These are phyloP conservation scores for Lapara coniferarum DNA, from an alignment of 2,888 invertebrate genomes.

Conservation along the genomic window DNA sequence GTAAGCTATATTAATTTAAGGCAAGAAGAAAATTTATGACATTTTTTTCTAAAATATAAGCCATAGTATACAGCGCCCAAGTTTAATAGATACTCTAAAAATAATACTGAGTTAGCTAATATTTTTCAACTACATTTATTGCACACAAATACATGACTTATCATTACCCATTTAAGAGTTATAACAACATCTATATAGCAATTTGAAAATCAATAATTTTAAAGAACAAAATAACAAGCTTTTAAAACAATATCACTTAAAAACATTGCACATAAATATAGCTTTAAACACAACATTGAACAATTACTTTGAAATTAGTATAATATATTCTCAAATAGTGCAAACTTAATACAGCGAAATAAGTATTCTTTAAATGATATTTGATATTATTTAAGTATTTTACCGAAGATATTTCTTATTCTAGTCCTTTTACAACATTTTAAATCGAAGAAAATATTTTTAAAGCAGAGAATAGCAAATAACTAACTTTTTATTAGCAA, in stretches of 20 bases:
- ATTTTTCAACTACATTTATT: conserved; percentile 49
- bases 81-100: conserved; percentile 10
- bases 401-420: neutral
- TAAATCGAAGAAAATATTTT: neutral
- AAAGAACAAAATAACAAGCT: conserved; percentile 33
- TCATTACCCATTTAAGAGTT: conserved; percentile 64
- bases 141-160: conserved; percentile 51
- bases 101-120: neutral
- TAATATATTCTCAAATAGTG: neutral
- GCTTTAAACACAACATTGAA: neutral
- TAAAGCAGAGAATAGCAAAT: too few relatives aligned
- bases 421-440: neutral
- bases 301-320: neutral
- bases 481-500: neutral
- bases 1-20: neutral
- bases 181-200: conserved; percentile 23
- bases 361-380: too few relatives aligned
- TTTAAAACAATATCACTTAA: conserved; percentile 35
- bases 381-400: too few relatives aligned
- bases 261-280: conserved; percentile 35
- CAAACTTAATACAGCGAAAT: neutral
- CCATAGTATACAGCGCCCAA: conserved; percentile 1
- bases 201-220: neutral
- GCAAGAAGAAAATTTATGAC: neutral
- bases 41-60: neutral